Base-by-base conservation (phyloP, 2,888 invertebrate species). In the Acronicta leporina region DNA sequence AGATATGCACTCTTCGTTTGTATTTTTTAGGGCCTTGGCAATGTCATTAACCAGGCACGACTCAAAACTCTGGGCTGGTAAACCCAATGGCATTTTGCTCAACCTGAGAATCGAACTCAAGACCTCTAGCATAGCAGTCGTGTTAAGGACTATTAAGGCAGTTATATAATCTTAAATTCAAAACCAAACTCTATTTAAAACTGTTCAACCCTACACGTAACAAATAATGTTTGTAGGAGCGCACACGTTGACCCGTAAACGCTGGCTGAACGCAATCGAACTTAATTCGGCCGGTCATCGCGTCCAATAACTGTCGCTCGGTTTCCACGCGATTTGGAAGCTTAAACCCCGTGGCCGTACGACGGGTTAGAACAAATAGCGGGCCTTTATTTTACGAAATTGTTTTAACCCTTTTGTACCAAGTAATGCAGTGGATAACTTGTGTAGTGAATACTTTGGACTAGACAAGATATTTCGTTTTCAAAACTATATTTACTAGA, bases 261-360 rank as follows among this genome's bases (percentile, higher is more conserved):
- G 67, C 69, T 64, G 63, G 57, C 69, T 56, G 75, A 66, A 73
- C 70, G 74, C 82, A 75, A 81, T 82, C 75, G 83, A 77, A 80
- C 79, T 82, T 81, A 79, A 85, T 84, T 82, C 84, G 72, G 76
- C 73, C 75, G 74, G 77, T 79, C 77, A 75, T 79, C 77, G 77
- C 57, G 66, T 79, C 83, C 84, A 86, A 86, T 86, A 86, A 83
- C 83, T 86, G 86, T 86, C 86, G 81, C 69, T 72, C 74, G 80
- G 59, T 81, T 85, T 86, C 82, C 86, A 69, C 77, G 73, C 81
- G 81, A 85, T 85, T 84, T 78, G 79, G 73, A 57, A 66, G 64
- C 68, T 57, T 62, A 63, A 68, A 45, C 73, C 69, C 60, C 59
- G 68, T 66, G 55, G 67, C 70, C 74, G 69, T 65, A 63, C 69